phyloP scores from a whole-genome alignment of 2,113 vertebrate species.

The Pseudonaja textilis region DNA sequence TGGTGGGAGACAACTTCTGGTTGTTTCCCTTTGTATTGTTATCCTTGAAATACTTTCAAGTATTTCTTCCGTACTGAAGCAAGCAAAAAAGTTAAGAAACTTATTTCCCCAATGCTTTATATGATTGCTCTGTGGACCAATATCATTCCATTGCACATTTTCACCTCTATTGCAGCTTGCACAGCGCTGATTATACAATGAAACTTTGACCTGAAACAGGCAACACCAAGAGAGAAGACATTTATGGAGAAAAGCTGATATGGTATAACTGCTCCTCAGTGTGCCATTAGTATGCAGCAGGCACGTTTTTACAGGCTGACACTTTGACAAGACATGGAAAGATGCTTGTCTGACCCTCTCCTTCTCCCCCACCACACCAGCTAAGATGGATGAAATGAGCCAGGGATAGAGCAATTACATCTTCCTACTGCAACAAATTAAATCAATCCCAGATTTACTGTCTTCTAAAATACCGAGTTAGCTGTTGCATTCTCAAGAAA shows the following conservation, averaged over 20 bases:
- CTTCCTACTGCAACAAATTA: slow-evolving; percentile 39
- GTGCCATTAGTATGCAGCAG: slow-evolving; percentile 16
- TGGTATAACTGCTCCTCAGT: slow-evolving; percentile 20
- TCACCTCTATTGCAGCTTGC: background rate
- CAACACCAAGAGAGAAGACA: background rate
- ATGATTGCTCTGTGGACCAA: slow-evolving; percentile 25
- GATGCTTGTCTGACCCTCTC: background rate
- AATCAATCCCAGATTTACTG: slow-evolving; percentile 31
- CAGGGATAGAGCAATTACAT: slow-evolving; percentile 30
- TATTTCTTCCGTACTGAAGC: background rate
- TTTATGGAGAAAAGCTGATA: slow-evolving; percentile 38
- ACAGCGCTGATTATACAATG: background rate
- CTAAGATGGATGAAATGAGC: slow-evolving; percentile 21
- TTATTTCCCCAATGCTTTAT: background rate
- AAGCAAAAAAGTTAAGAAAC: background rate
- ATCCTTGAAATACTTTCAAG: background rate
- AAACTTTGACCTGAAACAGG: slow-evolving; percentile 4
- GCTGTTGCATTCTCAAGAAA: slow-evolving; percentile 20
- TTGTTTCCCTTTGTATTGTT: background rate
- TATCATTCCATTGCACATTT: background rate
- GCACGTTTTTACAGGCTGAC: slow-evolving; percentile 1
- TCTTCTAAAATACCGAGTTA: slow-evolving; percentile 10
- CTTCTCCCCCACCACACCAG: background rate
- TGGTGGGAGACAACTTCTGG: background rate
- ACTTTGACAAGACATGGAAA: slow-evolving; percentile 32